These are phyloP conservation scores for Melitaea cinxia DNA, from an alignment of 1,140 invertebrate genomes.

Conservation along the genomic window DNA sequence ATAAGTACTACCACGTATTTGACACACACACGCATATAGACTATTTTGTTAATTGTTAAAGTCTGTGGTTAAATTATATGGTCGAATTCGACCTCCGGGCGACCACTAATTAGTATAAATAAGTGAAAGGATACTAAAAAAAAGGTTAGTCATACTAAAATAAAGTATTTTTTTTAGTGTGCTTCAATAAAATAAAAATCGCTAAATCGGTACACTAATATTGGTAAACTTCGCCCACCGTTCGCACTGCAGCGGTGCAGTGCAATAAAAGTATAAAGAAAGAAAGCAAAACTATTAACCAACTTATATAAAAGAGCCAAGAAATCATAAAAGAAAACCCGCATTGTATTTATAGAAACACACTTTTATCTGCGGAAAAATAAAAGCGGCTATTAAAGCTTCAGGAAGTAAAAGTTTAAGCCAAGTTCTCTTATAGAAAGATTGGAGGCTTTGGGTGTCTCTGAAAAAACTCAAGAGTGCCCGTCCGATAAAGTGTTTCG, in stretches of 20 bases:
- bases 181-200: not conserved
- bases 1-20: too few relatives aligned
- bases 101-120: too few relatives aligned
- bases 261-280: constrained; percentile 20
- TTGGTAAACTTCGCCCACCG: not conserved
- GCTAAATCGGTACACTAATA: not conserved
- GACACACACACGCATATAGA: too few relatives aligned
- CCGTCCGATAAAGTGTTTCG: constrained; percentile 67
- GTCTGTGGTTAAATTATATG: too few relatives aligned
- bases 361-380: constrained; percentile 47
- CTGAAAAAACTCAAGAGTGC: constrained; percentile 55
- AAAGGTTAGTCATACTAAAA: not conserved
- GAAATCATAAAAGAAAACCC: constrained; percentile 41
- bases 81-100: too few relatives aligned
- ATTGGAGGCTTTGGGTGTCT: constrained; percentile 65
- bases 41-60: too few relatives aligned
- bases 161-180: not conserved
- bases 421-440: constrained; percentile 57
- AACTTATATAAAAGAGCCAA: constrained; percentile 36
- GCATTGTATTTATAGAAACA: constrained; percentile 43
- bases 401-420: constrained; percentile 67
- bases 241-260: constrained; percentile 2
- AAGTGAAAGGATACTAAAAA: too few relatives aligned
- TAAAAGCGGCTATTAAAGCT: constrained; percentile 59
- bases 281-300: constrained; percentile 32